phyloP scores from a whole-genome alignment of 2,113 vertebrate genomes.

The Salvelinus alpinus region DNA sequence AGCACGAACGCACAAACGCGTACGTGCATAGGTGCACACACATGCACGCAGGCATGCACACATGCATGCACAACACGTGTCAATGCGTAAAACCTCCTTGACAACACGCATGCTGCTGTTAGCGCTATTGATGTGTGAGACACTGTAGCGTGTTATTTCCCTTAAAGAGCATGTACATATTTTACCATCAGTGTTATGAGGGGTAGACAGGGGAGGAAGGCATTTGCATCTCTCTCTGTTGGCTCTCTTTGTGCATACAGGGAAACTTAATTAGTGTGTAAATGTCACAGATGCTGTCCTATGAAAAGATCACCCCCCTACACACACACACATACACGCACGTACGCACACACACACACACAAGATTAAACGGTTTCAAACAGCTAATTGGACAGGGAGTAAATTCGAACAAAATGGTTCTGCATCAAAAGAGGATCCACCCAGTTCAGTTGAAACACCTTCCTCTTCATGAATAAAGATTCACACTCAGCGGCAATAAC shows the following conservation, averaged over 20 bases:
- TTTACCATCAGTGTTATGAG: too few relatives aligned
- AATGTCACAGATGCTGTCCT: too few relatives aligned
- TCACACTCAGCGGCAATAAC: conserved; percentile 42
- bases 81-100: too few relatives aligned
- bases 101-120: conserved; percentile 12
- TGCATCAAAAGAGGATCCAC: conserved; percentile 20
- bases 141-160: too few relatives aligned
- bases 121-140: conserved; percentile 20
- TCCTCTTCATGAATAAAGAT: conserved; percentile 60
- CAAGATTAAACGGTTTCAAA: background rate
- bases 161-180: too few relatives aligned
- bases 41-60: background rate
- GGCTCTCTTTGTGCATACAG: too few relatives aligned
- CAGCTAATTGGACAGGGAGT: background rate
- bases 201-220: too few relatives aligned
- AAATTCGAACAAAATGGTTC: conserved; percentile 2
- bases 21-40: background rate
- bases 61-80: background rate
- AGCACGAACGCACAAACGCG: too few relatives aligned
- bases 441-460: conserved; percentile 7
- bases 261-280: too few relatives aligned
- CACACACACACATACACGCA: too few relatives aligned
- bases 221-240: too few relatives aligned
- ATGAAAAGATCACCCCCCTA: too few relatives aligned
- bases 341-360: background rate